Conservation (phyloP, 2,113 vertebrate genomes). For the Pogonocichla stellata region DNA sequence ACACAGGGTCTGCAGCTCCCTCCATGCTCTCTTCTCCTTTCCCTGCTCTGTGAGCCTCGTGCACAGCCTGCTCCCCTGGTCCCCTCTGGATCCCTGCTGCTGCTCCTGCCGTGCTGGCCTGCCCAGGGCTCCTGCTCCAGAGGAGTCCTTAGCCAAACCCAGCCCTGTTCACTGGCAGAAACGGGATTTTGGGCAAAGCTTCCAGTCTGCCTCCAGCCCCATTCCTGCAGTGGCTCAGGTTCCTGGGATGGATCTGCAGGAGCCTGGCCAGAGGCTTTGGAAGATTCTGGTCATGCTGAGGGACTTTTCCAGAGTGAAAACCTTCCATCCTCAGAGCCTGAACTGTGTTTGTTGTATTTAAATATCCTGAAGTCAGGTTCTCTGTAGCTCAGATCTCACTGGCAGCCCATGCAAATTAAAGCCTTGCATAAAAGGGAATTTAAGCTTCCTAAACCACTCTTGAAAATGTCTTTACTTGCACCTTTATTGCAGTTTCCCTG, state of each 20-base stretch:
- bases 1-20: not conserved
- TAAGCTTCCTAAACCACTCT: not conserved
- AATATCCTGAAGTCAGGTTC: not conserved
- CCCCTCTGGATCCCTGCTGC: not conserved
- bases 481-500: not conserved
- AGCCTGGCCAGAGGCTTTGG: not conserved
- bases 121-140: not conserved
- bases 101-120: not conserved
- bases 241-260: not conserved
- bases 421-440: not conserved
- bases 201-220: not conserved
- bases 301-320: not conserved
- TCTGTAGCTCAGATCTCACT: not conserved
- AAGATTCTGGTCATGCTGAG: not conserved
- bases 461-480: not conserved
- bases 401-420: not conserved
- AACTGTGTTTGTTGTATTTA: not conserved
- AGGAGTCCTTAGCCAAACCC: not conserved
- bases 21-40: not conserved
- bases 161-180: rapidly evolving
- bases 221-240: not conserved
- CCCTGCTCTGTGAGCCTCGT: rapidly evolving
- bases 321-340: not conserved
- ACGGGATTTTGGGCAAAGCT: not conserved
- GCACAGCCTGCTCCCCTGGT: not conserved